Conservation (phyloP, 2,797 vertebrate species). For the Leucoraja ocellata region DNA sequence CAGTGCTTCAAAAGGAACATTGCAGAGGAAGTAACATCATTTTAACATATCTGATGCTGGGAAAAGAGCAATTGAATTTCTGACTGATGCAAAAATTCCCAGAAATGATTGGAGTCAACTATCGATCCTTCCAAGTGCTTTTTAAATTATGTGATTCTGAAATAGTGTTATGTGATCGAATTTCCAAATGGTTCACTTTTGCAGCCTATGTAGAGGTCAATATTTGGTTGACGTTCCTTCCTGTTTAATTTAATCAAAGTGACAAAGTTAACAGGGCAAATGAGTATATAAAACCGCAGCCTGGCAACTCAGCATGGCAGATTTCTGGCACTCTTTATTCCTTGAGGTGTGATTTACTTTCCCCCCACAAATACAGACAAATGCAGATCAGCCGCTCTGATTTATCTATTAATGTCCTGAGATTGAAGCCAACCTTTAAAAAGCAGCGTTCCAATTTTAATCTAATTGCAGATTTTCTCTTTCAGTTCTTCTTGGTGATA, state of each 20-base stretch:
- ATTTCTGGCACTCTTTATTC: background rate
- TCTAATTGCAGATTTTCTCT: background rate
- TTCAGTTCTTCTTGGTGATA: background rate
- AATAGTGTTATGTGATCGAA: too few relatives aligned
- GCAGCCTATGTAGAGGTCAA: background rate
- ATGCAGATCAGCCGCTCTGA: background rate
- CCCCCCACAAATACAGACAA: background rate
- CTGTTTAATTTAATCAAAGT: slow-evolving; percentile 1
- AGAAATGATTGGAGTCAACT: too few relatives aligned
- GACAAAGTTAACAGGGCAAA: background rate
- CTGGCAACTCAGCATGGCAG: background rate
- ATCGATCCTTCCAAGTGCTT: too few relatives aligned
- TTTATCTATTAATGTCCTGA: slow-evolving; percentile 12
- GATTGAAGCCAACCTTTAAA: background rate
- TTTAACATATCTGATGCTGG: too few relatives aligned
- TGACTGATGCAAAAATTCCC: too few relatives aligned
- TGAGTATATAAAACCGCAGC: background rate
- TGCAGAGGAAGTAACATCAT: too few relatives aligned
- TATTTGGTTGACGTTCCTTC: background rate
- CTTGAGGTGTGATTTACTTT: background rate
- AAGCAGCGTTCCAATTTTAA: background rate
- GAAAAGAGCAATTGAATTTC: too few relatives aligned
- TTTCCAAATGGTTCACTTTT: background rate
- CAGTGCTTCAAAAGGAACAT: too few relatives aligned
- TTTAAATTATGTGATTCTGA: too few relatives aligned